phyloP scores from a whole-genome alignment of 2,113 vertebrate genomes.

The Melanocharis versteri region DNA sequence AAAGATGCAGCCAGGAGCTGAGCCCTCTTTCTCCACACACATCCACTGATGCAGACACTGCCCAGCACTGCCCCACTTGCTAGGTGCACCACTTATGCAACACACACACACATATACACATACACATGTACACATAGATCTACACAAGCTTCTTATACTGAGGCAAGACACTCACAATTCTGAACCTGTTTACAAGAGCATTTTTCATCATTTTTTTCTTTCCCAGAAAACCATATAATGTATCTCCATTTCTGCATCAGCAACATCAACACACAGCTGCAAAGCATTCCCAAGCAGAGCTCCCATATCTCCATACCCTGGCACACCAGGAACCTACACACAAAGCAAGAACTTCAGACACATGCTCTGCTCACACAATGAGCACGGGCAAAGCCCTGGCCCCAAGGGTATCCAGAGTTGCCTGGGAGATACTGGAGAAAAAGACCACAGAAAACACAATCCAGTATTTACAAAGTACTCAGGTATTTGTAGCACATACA shows the following conservation, averaged over 20 bases:
- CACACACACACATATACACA: neutral
- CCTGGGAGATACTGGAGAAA: neutral
- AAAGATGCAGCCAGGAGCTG: neutral
- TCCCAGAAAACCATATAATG: neutral
- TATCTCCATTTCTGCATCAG: neutral
- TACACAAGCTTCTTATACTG: neutral
- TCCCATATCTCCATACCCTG: neutral
- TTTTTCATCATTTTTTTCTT: neutral
- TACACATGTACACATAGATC: rapidly evolving
- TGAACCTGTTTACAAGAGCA: neutral
- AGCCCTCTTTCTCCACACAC: neutral
- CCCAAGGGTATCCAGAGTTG: neutral
- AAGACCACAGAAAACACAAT: neutral
- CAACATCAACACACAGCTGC: neutral
- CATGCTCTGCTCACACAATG: rapidly evolving
- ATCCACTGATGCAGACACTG: neutral
- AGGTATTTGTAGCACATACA: neutral
- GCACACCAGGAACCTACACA: neutral
- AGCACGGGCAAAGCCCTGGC: neutral
- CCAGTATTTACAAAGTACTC: neutral
- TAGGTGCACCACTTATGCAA: neutral
- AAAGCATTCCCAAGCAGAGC: neutral
- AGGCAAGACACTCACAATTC: neutral
- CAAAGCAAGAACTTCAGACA: neutral
- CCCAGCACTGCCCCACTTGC: neutral